Conservation (phyloP, 2,113 vertebrate genomes). For the Dromiciops gliroides region DNA sequence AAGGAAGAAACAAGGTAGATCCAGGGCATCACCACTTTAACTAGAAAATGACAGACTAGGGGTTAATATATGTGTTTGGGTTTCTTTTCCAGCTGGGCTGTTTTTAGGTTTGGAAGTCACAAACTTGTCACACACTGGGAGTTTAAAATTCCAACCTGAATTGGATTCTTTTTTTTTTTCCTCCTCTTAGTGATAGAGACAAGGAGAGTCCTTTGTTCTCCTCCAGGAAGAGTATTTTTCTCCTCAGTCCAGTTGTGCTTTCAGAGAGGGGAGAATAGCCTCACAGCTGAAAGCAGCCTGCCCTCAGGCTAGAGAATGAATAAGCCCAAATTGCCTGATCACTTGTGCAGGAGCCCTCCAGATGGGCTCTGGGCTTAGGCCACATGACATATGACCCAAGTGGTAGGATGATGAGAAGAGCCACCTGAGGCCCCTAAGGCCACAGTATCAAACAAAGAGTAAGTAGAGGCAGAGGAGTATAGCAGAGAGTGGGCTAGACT, state of each 20-base stretch:
- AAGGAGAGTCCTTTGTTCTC: background rate
- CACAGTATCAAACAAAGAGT: background rate
- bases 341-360: background rate
- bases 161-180: background rate
- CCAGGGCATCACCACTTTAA: background rate
- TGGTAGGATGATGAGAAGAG: background rate
- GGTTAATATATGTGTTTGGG: background rate
- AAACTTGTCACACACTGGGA: background rate
- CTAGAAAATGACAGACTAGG: background rate
- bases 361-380: background rate
- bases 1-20: background rate
- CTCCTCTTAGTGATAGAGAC: background rate
- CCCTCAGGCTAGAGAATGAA: background rate
- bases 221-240: background rate
- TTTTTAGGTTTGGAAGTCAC: background rate
- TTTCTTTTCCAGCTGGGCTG: background rate
- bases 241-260: background rate
- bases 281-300: conserved; percentile 12
- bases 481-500: accelerated
- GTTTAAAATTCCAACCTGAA: conserved; percentile 17
- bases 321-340: background rate
- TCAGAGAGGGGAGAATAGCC: background rate
- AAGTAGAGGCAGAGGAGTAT: background rate
- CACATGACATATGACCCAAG: accelerated
- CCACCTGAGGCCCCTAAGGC: background rate